Evolutionary conservation across 2,888 invertebrate genomes (phyloP), one percentile per base, ranked within the genome.

Genomic region (Zygogramma bicolorata): DNA sequence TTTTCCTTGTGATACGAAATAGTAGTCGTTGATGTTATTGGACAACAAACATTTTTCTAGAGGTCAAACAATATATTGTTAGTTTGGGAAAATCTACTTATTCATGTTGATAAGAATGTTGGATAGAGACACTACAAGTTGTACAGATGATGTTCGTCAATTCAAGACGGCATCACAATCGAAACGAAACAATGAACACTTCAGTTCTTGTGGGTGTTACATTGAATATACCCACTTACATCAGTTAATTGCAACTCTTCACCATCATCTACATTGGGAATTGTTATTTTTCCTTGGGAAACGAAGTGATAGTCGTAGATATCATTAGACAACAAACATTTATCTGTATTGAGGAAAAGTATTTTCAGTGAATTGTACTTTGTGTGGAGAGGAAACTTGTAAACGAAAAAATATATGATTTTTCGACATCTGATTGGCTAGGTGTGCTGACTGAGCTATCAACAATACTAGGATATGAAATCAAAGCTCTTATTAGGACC

Each of bases 1-100:
- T 92, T 97, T 97, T 91, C 99, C 99, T 93, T 99, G 98, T 84
- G 97, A 91, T 86, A 98, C 95, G 93, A 94, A 97, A 91, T 91
- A 89, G 92, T 98, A 99, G 90, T 97, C 95, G 90, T 93, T 90
- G 90, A 97, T 93, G 91, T 97, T 93, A 88, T 97, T 92, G 85
- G 92, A 93, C 86, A 98, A 92, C 84, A 92, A 86, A 91, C 96
- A 94, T 86, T 89, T 91, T 0, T 92, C 97, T 97, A 63, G 27
- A 29, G 61, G 66, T 75, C 18, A 63, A 63, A 63, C 40, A 1
- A 42, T 42, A 25, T 3, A 25, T n/a, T 15, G 15, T 25, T n/a
- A 25, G 15, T 3, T n/a, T 8, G 15, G 7, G n/a, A 62, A 10
- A 40, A 40, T 46, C 46, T 46, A 46, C 46, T 46, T 3, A 8